These are phyloP conservation scores for Zeuzera pyrina DNA, from an alignment of 2,888 invertebrate genomes.

Conservation along the genomic window DNA sequence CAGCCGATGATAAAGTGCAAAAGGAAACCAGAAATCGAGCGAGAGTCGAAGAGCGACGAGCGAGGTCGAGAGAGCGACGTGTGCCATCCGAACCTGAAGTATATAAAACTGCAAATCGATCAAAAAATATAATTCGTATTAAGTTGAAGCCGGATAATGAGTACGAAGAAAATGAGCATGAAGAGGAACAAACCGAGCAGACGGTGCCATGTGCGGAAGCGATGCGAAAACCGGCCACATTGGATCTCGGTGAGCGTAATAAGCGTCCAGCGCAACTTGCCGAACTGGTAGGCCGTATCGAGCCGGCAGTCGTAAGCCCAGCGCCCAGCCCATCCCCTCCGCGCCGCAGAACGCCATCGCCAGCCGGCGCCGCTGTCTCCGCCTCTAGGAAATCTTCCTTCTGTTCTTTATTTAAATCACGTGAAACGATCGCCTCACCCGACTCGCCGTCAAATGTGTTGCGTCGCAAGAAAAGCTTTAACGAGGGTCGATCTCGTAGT, in stretches of 20 bases:
- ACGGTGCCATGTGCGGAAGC: conserved; percentile 28
- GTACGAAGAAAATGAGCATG: conserved; percentile 74
- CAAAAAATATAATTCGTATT: conserved; percentile 72
- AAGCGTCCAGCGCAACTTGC: conserved; percentile 45
- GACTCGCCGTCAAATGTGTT: conserved; percentile 72
- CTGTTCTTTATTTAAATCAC: conserved; percentile 84
- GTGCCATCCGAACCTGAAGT: conserved; percentile 40
- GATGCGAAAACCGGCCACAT: conserved; percentile 72
- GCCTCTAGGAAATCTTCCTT: conserved; percentile 86
- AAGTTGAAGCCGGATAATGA: conserved; percentile 83
- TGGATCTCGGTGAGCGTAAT: conserved; percentile 54
- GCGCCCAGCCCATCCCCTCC: conserved; percentile 32
- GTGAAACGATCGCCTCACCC: conserved; percentile 76
- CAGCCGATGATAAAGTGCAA: conserved; percentile 36
- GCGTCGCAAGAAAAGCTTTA: conserved; percentile 53
- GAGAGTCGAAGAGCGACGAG: conserved; percentile 38
- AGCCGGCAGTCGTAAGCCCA: conserved; percentile 53
- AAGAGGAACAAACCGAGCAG: conserved; percentile 30
- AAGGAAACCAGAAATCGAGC: conserved; percentile 45
- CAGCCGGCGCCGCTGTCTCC: conserved; percentile 71
- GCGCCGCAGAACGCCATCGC: conserved; percentile 75
- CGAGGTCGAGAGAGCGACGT: conserved; percentile 42
- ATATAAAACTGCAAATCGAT: conserved; percentile 36
- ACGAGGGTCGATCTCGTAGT: conserved; percentile 73
- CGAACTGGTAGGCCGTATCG: conserved; percentile 31